phyloP scores from a whole-genome alignment of 2,888 invertebrate genomes.

The Willowsia nigromaculata region DNA sequence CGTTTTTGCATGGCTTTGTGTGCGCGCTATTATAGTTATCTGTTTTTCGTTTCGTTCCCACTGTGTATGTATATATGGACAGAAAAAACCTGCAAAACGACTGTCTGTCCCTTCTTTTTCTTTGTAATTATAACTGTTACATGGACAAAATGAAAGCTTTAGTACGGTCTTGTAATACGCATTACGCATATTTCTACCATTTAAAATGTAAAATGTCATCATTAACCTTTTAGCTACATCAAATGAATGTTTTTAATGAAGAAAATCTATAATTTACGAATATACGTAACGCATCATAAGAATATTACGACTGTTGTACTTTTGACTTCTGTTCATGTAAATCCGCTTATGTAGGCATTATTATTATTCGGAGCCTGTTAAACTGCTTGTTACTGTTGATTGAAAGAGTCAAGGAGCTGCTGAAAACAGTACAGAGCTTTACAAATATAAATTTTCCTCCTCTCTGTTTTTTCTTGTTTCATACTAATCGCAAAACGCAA shows the following conservation, averaged over 20 bases:
- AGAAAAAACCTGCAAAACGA: constrained; percentile 24
- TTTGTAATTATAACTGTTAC: background rate
- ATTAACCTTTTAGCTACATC: background rate
- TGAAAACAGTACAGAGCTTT: background rate
- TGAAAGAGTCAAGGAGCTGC: background rate
- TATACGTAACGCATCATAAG: background rate
- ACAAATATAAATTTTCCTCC: background rate
- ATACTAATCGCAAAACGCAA: constrained; percentile 20
- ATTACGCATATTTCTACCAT: background rate
- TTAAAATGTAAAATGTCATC: background rate
- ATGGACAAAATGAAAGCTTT: background rate
- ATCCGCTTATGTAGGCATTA: constrained; percentile 3
- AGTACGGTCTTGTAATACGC: background rate
- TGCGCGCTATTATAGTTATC: no score
- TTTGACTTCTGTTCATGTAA: background rate
- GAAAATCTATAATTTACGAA: background rate
- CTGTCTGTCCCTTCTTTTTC: constrained; percentile 10
- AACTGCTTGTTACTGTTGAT: background rate
- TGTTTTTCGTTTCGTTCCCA: background rate
- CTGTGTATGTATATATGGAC: background rate
- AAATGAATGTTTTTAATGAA: background rate
- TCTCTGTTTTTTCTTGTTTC: background rate
- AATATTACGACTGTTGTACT: background rate
- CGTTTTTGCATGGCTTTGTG: no score
- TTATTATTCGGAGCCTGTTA: background rate